These are phyloP conservation scores for Hololepta plana DNA, from an alignment of 2,888 invertebrate species.

Conservation along the genomic window DNA sequence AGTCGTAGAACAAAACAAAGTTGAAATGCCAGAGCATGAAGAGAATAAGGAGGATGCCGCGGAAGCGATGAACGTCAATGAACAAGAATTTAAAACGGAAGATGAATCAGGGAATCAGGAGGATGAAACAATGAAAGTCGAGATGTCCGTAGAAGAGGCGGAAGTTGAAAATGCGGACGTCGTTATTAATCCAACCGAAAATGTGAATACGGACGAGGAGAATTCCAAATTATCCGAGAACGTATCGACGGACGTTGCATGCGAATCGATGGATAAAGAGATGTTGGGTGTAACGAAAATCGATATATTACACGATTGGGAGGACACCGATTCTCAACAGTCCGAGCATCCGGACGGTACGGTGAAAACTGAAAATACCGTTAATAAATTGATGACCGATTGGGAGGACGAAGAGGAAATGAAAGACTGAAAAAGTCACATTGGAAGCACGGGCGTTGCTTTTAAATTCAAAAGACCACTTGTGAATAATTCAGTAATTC, in stretches of 20 bases:
- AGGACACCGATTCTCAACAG: constrained; percentile 27
- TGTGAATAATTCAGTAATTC: too few relatives aligned
- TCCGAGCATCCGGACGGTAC: constrained; percentile 18
- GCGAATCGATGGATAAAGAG: constrained; percentile 2
- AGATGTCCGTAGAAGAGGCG: neutral
- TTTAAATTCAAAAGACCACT: too few relatives aligned
- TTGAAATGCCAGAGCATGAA: neutral
- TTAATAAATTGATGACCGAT: constrained; percentile 27
- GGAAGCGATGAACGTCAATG: constrained; percentile 1
- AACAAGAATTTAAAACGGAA: neutral
- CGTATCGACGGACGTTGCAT: too few relatives aligned
- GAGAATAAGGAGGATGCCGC: constrained; percentile 3
- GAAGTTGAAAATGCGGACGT: constrained; percentile 3
- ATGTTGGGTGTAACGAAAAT: constrained; percentile 12
- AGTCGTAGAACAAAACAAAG: neutral
- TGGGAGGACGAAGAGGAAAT: constrained; percentile 28
- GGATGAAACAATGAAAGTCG: constrained; percentile 3
- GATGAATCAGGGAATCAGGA: neutral
- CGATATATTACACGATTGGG: constrained; percentile 26
- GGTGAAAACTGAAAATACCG: constrained; percentile 19
- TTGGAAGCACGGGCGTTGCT: too few relatives aligned
- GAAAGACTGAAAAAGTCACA: too few relatives aligned
- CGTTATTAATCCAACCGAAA: neutral
- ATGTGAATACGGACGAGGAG: constrained; percentile 1
- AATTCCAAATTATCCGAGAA: constrained; percentile 1